Conservation (phyloP, 2,888 invertebrate genomes). For the Emmelina monodactyla region DNA sequence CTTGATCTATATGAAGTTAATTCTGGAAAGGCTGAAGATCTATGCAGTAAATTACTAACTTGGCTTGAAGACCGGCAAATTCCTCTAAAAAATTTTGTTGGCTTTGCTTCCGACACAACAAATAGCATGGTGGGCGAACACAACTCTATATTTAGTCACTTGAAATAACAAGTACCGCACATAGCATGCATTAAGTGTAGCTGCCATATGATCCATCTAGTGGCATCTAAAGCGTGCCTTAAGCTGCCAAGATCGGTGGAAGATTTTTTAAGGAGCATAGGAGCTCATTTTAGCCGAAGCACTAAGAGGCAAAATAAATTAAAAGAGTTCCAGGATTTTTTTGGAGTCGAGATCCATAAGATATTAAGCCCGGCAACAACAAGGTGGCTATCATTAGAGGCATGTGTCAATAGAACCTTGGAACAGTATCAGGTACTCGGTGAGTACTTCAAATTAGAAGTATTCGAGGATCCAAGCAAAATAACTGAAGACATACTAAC, state of each 20-base stretch:
- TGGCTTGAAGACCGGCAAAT: conserved; percentile 13
- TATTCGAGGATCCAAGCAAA: conserved; percentile 14
- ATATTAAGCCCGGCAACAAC: conserved; percentile 14
- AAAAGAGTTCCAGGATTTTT: conserved; percentile 12
- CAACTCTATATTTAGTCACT: conserved; percentile 23
- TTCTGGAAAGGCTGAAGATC: conserved; percentile 16
- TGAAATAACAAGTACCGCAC: conserved; percentile 20
- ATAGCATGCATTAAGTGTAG: conserved; percentile 25
- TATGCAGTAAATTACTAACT: conserved; percentile 8
- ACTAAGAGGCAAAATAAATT: conserved; percentile 7
- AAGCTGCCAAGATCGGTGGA: conserved; percentile 23
- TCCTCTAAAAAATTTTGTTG: conserved; percentile 24
- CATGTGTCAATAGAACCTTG: conserved; percentile 11
- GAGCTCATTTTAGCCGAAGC: conserved; percentile 13
- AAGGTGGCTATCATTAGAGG: conserved; percentile 14
- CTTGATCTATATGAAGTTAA: conserved; percentile 14
- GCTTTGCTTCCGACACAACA: conserved; percentile 24
- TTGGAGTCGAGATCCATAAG: conserved; percentile 13
- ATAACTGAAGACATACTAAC: conserved; percentile 9
- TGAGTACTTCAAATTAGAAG: conserved; percentile 11
- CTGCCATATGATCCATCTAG: conserved; percentile 27
- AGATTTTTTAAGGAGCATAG: conserved; percentile 22
- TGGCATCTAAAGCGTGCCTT: conserved; percentile 24
- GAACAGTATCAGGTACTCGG: conserved; percentile 12
- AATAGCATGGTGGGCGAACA: conserved; percentile 24